Evolutionary conservation across 1,140 invertebrate genomes (phyloP), one percentile per base, ranked within the genome.

Genomic region (Neodiprion virginianus): DNA sequence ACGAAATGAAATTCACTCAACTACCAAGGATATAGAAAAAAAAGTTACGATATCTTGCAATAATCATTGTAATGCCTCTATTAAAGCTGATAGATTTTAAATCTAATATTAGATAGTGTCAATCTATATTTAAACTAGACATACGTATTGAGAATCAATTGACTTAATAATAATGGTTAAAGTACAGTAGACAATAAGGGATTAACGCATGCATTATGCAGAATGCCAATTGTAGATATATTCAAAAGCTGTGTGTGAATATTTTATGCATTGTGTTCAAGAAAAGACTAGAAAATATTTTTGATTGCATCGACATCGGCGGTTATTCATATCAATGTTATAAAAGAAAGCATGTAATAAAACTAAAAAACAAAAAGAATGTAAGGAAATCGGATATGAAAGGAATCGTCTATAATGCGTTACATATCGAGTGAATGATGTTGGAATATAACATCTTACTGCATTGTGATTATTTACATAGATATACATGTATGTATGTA

Each of bases 171-270:
- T 14, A 61, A 61, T 61, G 4, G 8, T 14, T 61, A 61, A 61
- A 61, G n/a, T 61, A 61, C n/a, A 17, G 53, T 61, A 61, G 53
- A 61, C 53, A 61, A 61, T 61, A 61, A 61, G n/a, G n/a, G 53
- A 14, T 61, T 5, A 61, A 61, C 53, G 53, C 53, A 61, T 7
- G 53, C 53, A 61, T 61, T 61, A 12, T 12, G 11, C 53, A 14
- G 53, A 61, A 61, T 61, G 53, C n/a, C 5, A 8, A 61, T 61
- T 14, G n/a, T 40, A 61, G 11, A 61, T 61, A 61, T 61, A 61
- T 61, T 61, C n/a, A 61, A 8, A 14, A 61, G 53, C 53, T 8
- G n/a, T 14, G 8, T 7, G n/a, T 14, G 8, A 61, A 61, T 61
- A 61, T 61, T 61, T 61, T 61, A 14, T 61, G 53, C 53, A 61